phyloP scores from a whole-genome alignment of 2,113 vertebrate genomes.

The Trematocara zebra region DNA sequence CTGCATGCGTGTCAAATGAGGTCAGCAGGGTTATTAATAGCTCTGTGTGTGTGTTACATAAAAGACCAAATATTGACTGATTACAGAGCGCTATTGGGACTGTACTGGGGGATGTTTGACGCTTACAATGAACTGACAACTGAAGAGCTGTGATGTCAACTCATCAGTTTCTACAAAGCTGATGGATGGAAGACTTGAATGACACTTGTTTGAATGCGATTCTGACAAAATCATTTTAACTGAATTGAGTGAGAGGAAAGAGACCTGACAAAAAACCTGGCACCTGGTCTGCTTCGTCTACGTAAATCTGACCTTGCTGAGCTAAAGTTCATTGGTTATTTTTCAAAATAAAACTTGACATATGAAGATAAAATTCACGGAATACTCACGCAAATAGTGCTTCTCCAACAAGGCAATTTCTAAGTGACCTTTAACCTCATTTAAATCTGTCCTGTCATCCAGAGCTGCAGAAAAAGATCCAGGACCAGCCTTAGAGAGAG shows the following conservation, averaged over 20 bases:
- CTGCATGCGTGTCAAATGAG: neutral
- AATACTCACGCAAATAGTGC: constrained; percentile 92
- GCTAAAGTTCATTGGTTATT: neutral
- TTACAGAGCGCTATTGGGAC: neutral
- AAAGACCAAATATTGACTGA: constrained; percentile 17
- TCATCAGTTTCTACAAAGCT: neutral
- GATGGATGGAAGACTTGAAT: neutral
- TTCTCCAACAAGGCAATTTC: constrained; percentile 98
- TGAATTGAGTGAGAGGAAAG: neutral
- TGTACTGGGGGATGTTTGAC: neutral
- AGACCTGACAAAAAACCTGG: neutral
- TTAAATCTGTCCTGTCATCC: constrained; percentile 86
- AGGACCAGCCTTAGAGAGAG: constrained; percentile 75
- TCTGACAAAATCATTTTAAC: neutral
- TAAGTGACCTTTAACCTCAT: constrained; percentile 94
- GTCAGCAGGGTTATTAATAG: constrained; percentile 22
- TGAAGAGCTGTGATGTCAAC: neutral
- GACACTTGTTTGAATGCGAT: neutral
- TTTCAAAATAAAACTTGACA: neutral
- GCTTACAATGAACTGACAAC: neutral
- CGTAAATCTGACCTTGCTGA: neutral
- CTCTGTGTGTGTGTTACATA: constrained; percentile 10
- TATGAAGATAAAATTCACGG: neutral
- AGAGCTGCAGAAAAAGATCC: constrained; percentile 80
- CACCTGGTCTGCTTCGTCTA: no score